Base-by-base conservation (phyloP, 2,797 vertebrate species). In the Gymnoscopelus microlampas region DNA sequence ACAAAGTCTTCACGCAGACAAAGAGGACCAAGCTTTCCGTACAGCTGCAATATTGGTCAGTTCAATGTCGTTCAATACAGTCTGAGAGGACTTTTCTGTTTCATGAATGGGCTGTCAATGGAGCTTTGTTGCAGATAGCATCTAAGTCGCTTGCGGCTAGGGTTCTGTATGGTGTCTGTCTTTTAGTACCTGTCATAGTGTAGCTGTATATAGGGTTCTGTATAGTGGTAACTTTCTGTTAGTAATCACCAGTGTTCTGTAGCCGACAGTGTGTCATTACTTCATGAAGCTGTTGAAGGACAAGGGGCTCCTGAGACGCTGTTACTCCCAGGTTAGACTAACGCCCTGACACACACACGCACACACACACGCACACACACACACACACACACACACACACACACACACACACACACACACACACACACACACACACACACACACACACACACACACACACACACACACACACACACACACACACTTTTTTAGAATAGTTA, bases 181-280 rank as follows among this genome's bases (percentile, higher is more conserved):
- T 39, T 7, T 19, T 19, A 19, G 19, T 19, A 19, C 1, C 19
- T 39, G 35, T 39, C 35, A 39, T 39, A 39, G 35, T 39, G 35
- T 39, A 6, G 5, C 35, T 39, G 35, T 39, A 39, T 39, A 39
- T 6, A 39, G 35, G 35, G 35, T 39, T 39, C 35, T 39, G 35
- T 39, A 39, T 39, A 4, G 32, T 32, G 32, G 3, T 44, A 29
- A 29, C 39, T 44, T 2, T 24, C 29, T 59, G 4, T 74, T 53
- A 11, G 56, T 60, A 58, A 59, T 39, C 76, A 2, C 29, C 24
- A 26, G 5, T 55, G 7, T 78, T 51, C 58, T 86, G 47, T 59
- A 98, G 96, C 96, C 96, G 0, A 98, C 96, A 3, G 67, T 95
- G 55, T 96, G 95, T 71, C 96, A 98, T 89, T 98, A 98, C 86